phyloP scores from a whole-genome alignment of 2,888 invertebrate genomes.

The Choristoneura rosaceana region DNA sequence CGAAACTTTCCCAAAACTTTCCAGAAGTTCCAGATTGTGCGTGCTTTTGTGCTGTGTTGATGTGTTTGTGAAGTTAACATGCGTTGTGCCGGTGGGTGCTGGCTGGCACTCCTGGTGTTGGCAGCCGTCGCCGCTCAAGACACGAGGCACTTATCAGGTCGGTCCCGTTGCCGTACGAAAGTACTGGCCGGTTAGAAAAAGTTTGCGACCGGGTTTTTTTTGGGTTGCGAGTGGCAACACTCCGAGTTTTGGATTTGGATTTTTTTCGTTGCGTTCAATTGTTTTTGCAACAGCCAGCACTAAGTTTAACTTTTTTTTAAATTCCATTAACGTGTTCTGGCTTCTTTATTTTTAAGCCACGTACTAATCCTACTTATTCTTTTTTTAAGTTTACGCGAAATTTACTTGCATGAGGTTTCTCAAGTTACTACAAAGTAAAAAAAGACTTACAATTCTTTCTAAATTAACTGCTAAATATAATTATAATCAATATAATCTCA shows the following conservation, averaged over 20 bases:
- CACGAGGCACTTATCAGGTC: constrained; percentile 81
- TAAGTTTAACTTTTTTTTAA: not conserved
- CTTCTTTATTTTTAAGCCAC: constrained; percentile 2
- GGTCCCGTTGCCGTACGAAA: constrained; percentile 45
- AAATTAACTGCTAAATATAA: not conserved
- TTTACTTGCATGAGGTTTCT: too few species aligned
- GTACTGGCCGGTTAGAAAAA: constrained; percentile 30
- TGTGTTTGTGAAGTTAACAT: constrained; percentile 78
- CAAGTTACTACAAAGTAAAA: not conserved
- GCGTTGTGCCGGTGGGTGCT: constrained; percentile 80
- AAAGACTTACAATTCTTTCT: not conserved
- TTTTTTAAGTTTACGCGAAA: too few species aligned
- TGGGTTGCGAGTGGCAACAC: constrained; percentile 11
- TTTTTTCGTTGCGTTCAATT: not conserved
- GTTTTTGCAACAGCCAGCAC: not conserved
- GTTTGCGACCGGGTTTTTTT: constrained; percentile 23
- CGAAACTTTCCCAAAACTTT: constrained; percentile 74
- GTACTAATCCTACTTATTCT: not conserved
- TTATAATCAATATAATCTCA: not conserved
- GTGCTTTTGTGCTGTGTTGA: constrained; percentile 66
- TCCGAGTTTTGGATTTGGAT: not conserved
- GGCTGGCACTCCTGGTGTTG: constrained; percentile 68
- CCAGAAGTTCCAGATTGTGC: constrained; percentile 50
- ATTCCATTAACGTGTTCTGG: not conserved
- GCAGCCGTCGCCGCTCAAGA: constrained; percentile 73